Evolutionary conservation across 2,888 invertebrate species (phyloP).

Genomic region (Xylota sylvarum): DNA sequence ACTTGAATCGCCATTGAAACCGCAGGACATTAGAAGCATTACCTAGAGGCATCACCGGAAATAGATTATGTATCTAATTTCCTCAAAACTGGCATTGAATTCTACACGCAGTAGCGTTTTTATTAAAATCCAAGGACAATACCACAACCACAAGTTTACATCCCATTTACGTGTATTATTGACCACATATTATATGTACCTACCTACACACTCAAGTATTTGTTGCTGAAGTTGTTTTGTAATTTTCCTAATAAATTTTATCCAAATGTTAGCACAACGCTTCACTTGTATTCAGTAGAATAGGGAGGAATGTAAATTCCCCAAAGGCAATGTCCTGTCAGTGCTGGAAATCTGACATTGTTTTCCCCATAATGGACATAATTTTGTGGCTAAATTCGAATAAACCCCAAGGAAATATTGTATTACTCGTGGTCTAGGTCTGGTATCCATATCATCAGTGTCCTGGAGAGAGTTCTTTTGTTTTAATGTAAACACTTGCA

Average conservation of each 20-base stretch:
- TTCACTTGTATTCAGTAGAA: not conserved
- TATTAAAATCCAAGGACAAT: too few relatives aligned
- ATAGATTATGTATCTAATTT: too few relatives aligned
- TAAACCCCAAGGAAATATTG: constrained; percentile 21
- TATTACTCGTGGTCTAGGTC: constrained; percentile 3
- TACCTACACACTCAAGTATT: not conserved
- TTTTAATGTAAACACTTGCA: constrained; percentile 27
- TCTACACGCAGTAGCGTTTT: too few relatives aligned
- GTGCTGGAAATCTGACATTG: constrained; percentile 2
- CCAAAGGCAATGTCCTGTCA: constrained; percentile 12
- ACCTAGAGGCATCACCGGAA: too few relatives aligned
- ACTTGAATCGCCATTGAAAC: too few relatives aligned
- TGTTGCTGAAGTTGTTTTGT: not conserved
- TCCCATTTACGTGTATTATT: not conserved
- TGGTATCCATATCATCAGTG: constrained; percentile 7
- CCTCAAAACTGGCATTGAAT: too few relatives aligned
- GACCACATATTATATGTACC: not conserved
- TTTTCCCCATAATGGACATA: not conserved
- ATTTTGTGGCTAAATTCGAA: constrained; percentile 19
- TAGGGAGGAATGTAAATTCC: not conserved
- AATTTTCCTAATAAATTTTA: not conserved
- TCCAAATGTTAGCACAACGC: not conserved
- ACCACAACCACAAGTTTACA: too few relatives aligned
- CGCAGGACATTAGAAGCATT: too few relatives aligned
- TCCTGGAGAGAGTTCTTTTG: constrained; percentile 13